These are phyloP conservation scores for Serinus canaria DNA, from an alignment of 2,113 vertebrate genomes.

Conservation along the genomic window DNA sequence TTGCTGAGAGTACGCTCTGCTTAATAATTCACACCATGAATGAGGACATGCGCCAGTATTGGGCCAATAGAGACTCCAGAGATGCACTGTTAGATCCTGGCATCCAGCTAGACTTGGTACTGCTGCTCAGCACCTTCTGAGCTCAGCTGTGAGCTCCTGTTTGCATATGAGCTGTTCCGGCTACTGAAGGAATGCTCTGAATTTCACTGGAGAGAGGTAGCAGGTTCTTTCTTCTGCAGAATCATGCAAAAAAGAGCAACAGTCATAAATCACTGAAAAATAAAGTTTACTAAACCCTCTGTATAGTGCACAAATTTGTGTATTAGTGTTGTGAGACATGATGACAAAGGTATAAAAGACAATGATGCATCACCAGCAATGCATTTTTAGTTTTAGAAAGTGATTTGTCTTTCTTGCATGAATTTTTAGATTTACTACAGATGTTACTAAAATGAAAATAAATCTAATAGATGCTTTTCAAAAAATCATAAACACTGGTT, in stretches of 20 bases:
- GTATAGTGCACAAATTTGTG: background rate
- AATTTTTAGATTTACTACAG: conserved; percentile 15
- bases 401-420: conserved; percentile 3
- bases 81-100: background rate
- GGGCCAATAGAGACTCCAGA: background rate
- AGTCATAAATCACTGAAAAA: conserved; percentile 25
- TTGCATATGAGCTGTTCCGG: background rate
- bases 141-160: background rate
- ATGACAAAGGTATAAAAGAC: conserved; percentile 6
- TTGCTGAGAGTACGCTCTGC: background rate
- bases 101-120: background rate
- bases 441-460: conserved; percentile 13
- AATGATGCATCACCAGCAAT: background rate
- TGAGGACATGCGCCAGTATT: background rate
- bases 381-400: background rate
- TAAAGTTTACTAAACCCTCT: background rate
- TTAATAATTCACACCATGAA: background rate
- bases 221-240: background rate
- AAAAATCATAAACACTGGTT: background rate
- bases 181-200: background rate
- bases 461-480: background rate
- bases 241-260: background rate
- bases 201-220: background rate
- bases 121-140: background rate
- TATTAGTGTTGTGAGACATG: background rate